These are phyloP conservation scores for Cyrtodaria siliqua DNA, from an alignment of 2,888 invertebrate genomes.

Conservation along the genomic window DNA sequence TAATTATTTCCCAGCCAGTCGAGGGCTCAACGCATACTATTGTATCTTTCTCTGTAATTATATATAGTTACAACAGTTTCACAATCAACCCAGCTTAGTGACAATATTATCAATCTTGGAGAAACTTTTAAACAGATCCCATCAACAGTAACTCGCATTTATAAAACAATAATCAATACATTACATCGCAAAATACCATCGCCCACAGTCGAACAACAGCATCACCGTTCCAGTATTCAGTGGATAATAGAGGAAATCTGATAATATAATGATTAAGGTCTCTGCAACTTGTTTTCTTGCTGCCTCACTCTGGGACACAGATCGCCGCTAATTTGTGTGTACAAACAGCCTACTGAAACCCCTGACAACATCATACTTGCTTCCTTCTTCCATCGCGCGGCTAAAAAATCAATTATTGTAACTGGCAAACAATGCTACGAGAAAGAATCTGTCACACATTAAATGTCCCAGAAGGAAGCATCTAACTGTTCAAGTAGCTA, in stretches of 20 bases:
- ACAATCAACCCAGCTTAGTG: no score
- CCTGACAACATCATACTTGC: background rate
- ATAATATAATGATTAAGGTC: constrained; percentile 50
- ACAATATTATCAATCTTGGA: constrained; percentile 64
- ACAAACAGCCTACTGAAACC: constrained; percentile 23
- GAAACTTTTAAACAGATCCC: constrained; percentile 61
- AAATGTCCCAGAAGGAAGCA: constrained; percentile 47
- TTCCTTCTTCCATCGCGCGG: background rate
- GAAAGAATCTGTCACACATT: constrained; percentile 50
- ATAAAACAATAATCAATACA: constrained; percentile 66
- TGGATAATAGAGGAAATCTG: constrained; percentile 57
- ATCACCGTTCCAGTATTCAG: constrained; percentile 31
- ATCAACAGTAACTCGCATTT: constrained; percentile 50
- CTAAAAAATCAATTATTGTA: constrained; percentile 47
- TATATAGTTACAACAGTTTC: no score
- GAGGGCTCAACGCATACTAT: no score
- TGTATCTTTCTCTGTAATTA: no score
- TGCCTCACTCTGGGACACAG: constrained; percentile 35
- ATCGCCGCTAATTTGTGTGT: constrained; percentile 46
- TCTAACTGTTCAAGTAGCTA: constrained; percentile 51
- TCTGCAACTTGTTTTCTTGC: constrained; percentile 41
- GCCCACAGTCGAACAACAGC: constrained; percentile 25
- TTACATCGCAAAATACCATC: constrained; percentile 53
- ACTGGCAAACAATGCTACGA: constrained; percentile 37
- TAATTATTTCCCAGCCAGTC: constrained; percentile 52